A percentile compares a stretch with the other conserved stretches of the same genome.
These are phyloP conservation scores for Protaetia brevitarsis DNA, from an alignment of 1,140 invertebrate genomes.

Conservation along the genomic window DNA sequence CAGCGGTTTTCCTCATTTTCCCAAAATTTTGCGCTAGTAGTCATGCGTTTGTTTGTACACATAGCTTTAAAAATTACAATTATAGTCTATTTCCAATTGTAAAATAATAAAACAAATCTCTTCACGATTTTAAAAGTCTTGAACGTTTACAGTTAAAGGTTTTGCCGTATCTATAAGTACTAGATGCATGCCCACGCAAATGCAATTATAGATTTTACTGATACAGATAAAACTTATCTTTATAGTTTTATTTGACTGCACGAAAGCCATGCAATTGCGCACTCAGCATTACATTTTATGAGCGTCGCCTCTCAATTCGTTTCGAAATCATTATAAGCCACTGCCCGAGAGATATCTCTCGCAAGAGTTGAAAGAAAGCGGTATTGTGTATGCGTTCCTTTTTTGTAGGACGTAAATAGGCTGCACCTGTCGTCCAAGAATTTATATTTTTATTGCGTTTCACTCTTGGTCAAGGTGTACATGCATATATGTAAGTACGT, in stretches of 20 bases:
- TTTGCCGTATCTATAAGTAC: not conserved
- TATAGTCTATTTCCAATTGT: too few relatives aligned
- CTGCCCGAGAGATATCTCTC: not conserved
- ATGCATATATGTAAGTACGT: too few relatives aligned
- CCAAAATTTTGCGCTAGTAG: too few relatives aligned
- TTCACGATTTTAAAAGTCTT: not conserved
- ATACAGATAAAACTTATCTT: not conserved
- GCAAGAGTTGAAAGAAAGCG: not conserved
- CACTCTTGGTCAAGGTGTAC: slow-evolving; percentile 5
- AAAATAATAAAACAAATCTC: too few relatives aligned
- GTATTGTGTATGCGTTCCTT: slow-evolving; percentile 4
- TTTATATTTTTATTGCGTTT: slow-evolving; percentile 21
- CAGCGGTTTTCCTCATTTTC: too few relatives aligned
- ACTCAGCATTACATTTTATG: not conserved
- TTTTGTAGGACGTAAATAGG: slow-evolving; percentile 19
- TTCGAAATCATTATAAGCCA: not conserved
- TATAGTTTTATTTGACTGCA: not conserved
- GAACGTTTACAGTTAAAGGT: not conserved
- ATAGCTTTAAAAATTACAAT: too few relatives aligned
- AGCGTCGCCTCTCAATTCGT: not conserved
- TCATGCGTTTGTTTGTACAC: too few relatives aligned
- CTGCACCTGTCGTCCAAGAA: slow-evolving; percentile 24
- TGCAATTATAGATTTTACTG: not conserved
- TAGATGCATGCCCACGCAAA: not conserved
- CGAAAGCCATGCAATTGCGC: not conserved